phyloP scores from a whole-genome alignment of 30 jellyfish, hydroid and myxozoan species.

The Aurelia aurita complex sp. Pacific region DNA sequence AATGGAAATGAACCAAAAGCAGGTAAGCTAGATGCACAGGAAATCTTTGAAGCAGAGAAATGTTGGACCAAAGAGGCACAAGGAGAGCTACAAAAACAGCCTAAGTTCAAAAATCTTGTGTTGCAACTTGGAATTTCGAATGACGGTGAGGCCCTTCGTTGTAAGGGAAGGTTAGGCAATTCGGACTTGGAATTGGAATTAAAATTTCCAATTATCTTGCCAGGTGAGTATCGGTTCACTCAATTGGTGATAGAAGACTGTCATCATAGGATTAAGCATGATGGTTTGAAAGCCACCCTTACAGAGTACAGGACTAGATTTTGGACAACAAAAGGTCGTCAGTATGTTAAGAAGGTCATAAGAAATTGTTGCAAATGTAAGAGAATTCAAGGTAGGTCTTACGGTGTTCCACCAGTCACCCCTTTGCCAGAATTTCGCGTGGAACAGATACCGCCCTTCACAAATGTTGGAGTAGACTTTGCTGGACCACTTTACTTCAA shows the following conservation, averaged over 20 bases:
- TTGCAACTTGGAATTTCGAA: constrained; percentile 1
- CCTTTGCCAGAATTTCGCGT: constrained; percentile 27
- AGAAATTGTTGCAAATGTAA: constrained; percentile 10
- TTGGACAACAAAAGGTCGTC: constrained; percentile 44
- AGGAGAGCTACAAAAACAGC: not conserved
- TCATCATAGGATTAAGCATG: constrained; percentile 2
- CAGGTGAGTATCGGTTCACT: constrained; percentile 11
- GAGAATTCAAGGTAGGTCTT: constrained; percentile 22
- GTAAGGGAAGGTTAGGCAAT: constrained; percentile 31
- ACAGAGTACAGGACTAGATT: constrained; percentile 22
- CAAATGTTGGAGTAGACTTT: constrained; percentile 25
- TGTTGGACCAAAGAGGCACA: constrained; percentile 16
- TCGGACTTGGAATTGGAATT: not conserved
- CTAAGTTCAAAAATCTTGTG: not conserved
- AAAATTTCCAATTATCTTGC: constrained; percentile 17
- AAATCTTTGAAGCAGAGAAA: constrained; percentile 1
- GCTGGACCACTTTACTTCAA: constrained; percentile 16
- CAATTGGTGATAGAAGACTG: not conserved
- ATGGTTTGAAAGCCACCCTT: constrained; percentile 26
- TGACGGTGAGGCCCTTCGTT: constrained; percentile 1
- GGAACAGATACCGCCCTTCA: constrained; percentile 4
- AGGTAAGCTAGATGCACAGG: constrained; percentile 12
- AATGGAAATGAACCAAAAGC: not conserved
- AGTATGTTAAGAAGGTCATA: constrained; percentile 1
- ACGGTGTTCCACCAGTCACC: constrained; percentile 16